Evolutionary conservation across 1,140 invertebrate species (phyloP).

Genomic region (Ostrea edulis): DNA sequence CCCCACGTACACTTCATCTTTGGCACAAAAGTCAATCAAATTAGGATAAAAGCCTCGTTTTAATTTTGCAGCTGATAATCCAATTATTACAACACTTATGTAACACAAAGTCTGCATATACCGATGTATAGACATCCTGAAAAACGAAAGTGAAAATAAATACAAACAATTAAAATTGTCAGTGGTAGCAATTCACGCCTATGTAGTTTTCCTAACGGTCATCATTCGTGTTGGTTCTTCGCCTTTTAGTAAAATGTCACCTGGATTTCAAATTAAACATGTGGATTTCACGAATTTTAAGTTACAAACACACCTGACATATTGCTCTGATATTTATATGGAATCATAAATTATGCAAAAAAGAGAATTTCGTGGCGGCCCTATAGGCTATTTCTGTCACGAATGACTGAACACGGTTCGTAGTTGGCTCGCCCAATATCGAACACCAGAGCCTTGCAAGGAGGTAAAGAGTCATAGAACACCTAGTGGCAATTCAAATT

Average conservation of each 20-base stretch:
- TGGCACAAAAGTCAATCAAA: conserved; percentile 48
- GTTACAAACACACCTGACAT: neutral
- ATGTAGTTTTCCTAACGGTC: neutral
- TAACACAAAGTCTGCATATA: conserved; percentile 1
- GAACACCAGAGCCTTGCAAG: neutral
- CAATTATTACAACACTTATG: conserved; percentile 36
- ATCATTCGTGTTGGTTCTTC: neutral
- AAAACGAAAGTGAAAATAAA: conserved; percentile 31
- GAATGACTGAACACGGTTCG: conserved; percentile 5
- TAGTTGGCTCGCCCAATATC: conserved; percentile 21
- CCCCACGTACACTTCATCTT: conserved; percentile 50
- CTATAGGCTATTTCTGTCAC: conserved; percentile 23
- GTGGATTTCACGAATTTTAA: conserved; percentile 23
- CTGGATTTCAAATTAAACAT: neutral
- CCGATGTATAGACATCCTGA: conserved; percentile 28
- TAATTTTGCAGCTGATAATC: conserved; percentile 37
- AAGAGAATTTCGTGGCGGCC: neutral
- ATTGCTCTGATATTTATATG: conserved; percentile 1
- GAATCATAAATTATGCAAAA: conserved; percentile 33
- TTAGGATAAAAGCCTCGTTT: conserved; percentile 47
- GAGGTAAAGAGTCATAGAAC: neutral
- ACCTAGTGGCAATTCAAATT: neutral
- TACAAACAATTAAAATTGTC: neutral
- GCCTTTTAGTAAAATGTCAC: neutral
- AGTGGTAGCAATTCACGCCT: neutral